phyloP scores from a whole-genome alignment of 1,140 invertebrate species.

The Micrasema minimum region DNA sequence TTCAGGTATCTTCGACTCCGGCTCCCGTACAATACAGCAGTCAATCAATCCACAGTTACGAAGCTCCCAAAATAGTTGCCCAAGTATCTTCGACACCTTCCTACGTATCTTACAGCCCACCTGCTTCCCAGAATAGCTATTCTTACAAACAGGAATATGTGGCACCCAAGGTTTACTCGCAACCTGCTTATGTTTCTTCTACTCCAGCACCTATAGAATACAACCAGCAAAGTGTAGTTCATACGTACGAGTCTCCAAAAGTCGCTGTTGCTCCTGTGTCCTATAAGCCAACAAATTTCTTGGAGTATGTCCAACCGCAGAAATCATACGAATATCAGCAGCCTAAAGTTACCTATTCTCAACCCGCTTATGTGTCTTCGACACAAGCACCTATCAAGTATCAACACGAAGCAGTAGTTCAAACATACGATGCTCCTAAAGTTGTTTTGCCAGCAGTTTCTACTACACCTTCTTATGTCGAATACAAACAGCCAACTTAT shows the following conservation, averaged over 20 bases:
- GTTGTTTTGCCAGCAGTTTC: conserved; percentile 23
- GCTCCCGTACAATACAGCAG: conserved; percentile 14
- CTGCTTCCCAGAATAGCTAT: conserved; percentile 55
- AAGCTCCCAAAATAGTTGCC: conserved; percentile 41
- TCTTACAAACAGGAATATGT: conserved; percentile 58
- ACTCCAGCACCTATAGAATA: conserved; percentile 35
- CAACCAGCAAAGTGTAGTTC: conserved; percentile 42
- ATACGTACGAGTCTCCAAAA: conserved; percentile 38
- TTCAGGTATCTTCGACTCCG: conserved; percentile 9
- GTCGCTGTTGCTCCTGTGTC: conserved; percentile 20
- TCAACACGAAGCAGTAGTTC: conserved; percentile 36
- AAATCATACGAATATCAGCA: conserved; percentile 28
- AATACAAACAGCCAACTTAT: conserved; percentile 33
- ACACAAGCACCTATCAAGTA: conserved; percentile 43
- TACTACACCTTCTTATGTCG: conserved; percentile 37
- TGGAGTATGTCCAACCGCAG: conserved; percentile 30
- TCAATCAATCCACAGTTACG: conserved; percentile 10
- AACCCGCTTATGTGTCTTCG: conserved; percentile 41
- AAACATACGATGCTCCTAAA: conserved; percentile 39
- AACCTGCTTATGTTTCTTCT: conserved; percentile 44
- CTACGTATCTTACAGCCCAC: conserved; percentile 55
- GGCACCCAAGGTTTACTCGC: conserved; percentile 52
- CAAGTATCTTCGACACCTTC: conserved; percentile 54
- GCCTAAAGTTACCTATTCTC: conserved; percentile 21
- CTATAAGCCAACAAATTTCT: conserved; percentile 26